phyloP scores from a whole-genome alignment of 2,113 vertebrate species.

The Sciurus niger region DNA sequence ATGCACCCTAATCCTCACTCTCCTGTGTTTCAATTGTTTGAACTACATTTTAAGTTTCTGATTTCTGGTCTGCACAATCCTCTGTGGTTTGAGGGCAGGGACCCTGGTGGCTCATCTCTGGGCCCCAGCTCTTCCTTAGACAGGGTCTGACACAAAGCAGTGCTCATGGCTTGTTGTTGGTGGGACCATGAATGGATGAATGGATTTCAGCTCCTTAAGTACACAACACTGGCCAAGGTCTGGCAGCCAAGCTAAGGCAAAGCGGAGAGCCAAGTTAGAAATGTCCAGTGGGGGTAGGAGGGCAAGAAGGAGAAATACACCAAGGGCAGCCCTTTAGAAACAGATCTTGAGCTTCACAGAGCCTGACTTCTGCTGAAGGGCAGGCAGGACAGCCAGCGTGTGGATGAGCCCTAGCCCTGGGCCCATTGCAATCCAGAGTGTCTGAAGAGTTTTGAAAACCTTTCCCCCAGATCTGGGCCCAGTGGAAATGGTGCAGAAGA shows the following conservation, averaged over 20 bases:
- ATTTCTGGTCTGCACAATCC: not conserved
- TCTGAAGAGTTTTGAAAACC: not conserved
- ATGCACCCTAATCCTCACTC: not conserved
- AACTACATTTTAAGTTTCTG: not conserved
- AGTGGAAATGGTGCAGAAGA: not conserved
- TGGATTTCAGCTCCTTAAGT: not conserved
- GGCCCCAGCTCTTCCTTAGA: not conserved
- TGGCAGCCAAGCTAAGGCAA: not conserved
- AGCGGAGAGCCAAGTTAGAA: not conserved
- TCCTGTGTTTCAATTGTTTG: not conserved
- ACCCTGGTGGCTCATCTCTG: not conserved
- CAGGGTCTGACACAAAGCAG: not conserved
- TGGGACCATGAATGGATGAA: not conserved
- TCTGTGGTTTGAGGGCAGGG: not conserved
- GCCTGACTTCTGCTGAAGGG: not conserved
- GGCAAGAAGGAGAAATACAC: not conserved
- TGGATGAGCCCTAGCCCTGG: fast-evolving
- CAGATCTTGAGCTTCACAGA: not conserved
- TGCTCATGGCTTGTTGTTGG: not conserved
- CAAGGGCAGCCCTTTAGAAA: not conserved
- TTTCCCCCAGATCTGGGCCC: not conserved
- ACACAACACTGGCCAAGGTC: not conserved
- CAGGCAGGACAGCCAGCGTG: no score
- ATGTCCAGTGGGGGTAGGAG: not conserved
- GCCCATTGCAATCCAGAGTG: fast-evolving